Conservation (phyloP, 2,888 invertebrate species). For the Scaptomyza flava region DNA sequence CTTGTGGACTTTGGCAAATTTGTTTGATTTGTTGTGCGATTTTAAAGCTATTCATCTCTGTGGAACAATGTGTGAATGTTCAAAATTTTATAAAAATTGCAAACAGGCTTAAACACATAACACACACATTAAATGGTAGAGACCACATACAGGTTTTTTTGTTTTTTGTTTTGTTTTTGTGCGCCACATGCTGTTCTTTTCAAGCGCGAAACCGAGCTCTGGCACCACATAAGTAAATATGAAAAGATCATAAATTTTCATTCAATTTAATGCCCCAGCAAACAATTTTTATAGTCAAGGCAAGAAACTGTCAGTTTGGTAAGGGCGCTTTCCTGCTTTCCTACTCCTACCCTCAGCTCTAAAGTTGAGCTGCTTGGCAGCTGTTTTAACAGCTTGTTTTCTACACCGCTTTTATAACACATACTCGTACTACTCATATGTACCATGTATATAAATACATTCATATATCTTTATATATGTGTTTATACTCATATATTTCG, state of each 20-base stretch:
- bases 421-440: conserved; percentile 17
- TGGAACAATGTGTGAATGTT: conserved; percentile 23
- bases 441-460: background rate
- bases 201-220: conserved; percentile 29
- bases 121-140: conserved; percentile 12
- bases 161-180: background rate
- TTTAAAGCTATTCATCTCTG: conserved; percentile 57
- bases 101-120: background rate
- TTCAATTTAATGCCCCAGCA: conserved; percentile 84
- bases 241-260: conserved; percentile 84
- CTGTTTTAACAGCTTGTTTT: conserved; percentile 68
- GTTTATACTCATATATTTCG: conserved; percentile 5
- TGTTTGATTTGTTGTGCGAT: conserved; percentile 60
- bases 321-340: background rate
- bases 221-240: conserved; percentile 77
- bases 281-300: conserved; percentile 81
- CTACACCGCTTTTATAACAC: conserved; percentile 45
- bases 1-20: conserved; percentile 56
- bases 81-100: background rate
- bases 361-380: conserved; percentile 42
- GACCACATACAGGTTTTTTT: conserved; percentile 16
- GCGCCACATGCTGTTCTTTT: conserved; percentile 55
- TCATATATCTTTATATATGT: background rate
- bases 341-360: background rate
- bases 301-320: conserved; percentile 57